Evolutionary conservation across 2,888 invertebrate species (phyloP), one percentile per base, ranked within the genome.

Genomic region (Acanthococcus lagerstroemiae): DNA sequence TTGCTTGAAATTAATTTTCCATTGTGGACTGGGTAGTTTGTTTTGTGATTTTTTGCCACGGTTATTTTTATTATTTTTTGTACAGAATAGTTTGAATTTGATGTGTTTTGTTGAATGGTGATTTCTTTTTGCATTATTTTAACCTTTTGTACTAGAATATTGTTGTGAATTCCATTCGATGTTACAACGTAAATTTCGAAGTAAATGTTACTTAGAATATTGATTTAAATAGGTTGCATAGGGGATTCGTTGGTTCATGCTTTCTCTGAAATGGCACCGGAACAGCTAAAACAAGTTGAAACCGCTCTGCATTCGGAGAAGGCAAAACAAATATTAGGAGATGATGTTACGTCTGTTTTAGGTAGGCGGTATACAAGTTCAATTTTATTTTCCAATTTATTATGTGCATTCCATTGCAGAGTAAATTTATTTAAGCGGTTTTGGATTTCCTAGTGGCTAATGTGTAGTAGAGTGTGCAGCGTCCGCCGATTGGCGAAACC

Each of bases 271-370:
- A 77, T 80, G 75, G 80, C 80, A 73, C 77, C 78, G 3, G 80
- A 81, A 70, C 79, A 80, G 68, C 72, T 81, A 68, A 78, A 79
- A 67, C 75, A 76, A 67, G 72, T 81, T 61, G 79, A 80, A 72
- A 79, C 78, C 45, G 80, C 79, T 19, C 71, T 80, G 15, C 77
- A 79, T 69, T 80, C 79, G 50, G 80, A 80, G 71, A 77, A 80
- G 70, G 80, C 80, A 1, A 79, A 78, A 70, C 78, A 79, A 72
- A 79, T 80, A 67, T 74, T 80, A 45, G 79, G 78, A 50, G 78
- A 78, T 71, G 77, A 78, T 73, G 77, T 77, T 60, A 77, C 77
- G 6, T 77, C 77, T 2, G 78, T 78, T 77, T 74, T 78, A 37
- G 78, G 78, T 78, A 71, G 57, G 63, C 63, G 52, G 52, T 54